Percentiles rank a stretch among this genome's conserved stretches.
Evolutionary conservation across 2,113 vertebrate genomes (phyloP).

Genomic region (Centropus bengalensis): DNA sequence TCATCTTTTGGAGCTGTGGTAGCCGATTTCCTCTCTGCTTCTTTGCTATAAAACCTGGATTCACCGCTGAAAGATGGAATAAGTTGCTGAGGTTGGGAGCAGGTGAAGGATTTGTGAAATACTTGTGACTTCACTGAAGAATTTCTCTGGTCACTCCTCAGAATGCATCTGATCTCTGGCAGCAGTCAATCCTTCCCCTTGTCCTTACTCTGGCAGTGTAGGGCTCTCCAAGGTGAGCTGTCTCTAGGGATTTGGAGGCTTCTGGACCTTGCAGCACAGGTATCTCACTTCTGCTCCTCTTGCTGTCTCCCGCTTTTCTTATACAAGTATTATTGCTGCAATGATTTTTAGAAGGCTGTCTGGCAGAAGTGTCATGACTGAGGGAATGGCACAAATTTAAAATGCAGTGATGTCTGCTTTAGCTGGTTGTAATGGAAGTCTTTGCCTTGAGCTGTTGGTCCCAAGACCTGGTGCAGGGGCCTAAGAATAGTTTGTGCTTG

Average conservation of each 20-base stretch:
- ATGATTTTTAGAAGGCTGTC: background rate
- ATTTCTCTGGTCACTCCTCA: background rate
- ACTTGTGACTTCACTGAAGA: background rate
- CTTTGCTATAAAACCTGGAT: background rate
- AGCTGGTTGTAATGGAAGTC: background rate
- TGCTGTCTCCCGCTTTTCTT: background rate
- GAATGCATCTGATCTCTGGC: background rate
- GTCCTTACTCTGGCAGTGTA: background rate
- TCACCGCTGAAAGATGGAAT: background rate
- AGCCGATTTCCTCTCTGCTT: background rate
- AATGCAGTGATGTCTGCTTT: background rate
- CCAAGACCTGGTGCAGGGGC: background rate
- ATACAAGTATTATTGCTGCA: background rate
- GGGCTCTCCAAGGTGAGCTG: background rate
- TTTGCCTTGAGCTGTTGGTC: background rate
- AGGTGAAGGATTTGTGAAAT: background rate
- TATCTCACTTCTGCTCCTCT: background rate
- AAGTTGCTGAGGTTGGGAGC: background rate
- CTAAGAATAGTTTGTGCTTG: background rate
- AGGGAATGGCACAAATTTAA: background rate
- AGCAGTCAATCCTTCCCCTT: background rate
- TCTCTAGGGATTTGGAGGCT: rapidly evolving
- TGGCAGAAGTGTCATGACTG: background rate
- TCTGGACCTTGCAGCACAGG: background rate
- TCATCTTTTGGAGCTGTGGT: background rate